phyloP scores from a whole-genome alignment of 2,888 invertebrate genomes.

The Leistus spinibarbis region DNA sequence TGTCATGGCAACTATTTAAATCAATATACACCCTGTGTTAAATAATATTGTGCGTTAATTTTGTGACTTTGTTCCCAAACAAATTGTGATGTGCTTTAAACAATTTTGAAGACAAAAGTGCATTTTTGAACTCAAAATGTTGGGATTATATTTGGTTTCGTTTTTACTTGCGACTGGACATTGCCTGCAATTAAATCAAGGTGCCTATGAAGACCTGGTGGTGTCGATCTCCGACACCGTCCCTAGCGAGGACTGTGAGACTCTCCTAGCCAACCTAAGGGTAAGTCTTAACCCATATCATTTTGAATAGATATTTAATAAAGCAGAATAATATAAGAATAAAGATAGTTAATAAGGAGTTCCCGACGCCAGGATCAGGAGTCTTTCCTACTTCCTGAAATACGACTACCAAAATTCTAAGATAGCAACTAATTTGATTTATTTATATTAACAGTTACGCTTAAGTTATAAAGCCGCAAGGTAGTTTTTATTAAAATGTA shows the following conservation, averaged over 20 bases:
- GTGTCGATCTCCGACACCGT: conserved; percentile 57
- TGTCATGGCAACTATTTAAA: conserved; percentile 10
- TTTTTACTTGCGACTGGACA: conserved; percentile 22
- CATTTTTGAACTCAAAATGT: conserved; percentile 1
- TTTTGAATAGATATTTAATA: not conserved
- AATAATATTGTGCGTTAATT: not conserved
- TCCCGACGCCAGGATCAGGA: too few species aligned
- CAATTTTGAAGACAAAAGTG: not conserved
- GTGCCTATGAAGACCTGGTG: conserved; percentile 59
- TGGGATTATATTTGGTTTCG: conserved; percentile 30
- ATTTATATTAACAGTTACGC: too few species aligned
- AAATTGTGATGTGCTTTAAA: conserved; percentile 12
- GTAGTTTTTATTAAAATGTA: too few species aligned
- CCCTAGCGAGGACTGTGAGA: conserved; percentile 56
- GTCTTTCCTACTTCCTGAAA: too few species aligned
- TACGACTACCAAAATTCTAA: too few species aligned
- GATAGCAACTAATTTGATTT: too few species aligned
- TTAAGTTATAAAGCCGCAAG: too few species aligned
- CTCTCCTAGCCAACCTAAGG: conserved; percentile 58
- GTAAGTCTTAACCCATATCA: conserved; percentile 49
- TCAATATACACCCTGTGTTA: conserved; percentile 4
- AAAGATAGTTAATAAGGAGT: too few species aligned
- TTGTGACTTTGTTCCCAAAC: not conserved
- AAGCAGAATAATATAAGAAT: not conserved
- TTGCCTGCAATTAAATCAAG: conserved; percentile 53